These are phyloP conservation scores for Balanococcus diminutus DNA, from an alignment of 2,888 invertebrate genomes.

Conservation along the genomic window DNA sequence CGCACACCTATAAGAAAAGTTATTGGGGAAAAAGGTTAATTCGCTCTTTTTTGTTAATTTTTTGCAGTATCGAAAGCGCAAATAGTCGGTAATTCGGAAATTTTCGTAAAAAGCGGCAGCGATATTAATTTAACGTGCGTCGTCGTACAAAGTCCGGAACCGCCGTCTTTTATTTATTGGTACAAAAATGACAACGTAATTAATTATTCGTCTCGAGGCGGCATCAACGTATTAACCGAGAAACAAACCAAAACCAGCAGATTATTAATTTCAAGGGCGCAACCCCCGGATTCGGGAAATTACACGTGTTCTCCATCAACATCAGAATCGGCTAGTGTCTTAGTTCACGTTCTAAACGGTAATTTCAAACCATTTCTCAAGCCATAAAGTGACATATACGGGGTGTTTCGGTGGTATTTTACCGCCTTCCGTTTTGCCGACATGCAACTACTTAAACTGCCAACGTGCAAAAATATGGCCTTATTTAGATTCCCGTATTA, in stretches of 20 bases:
- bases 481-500: no score
- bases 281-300: slow-evolving; percentile 70
- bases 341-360: slow-evolving; percentile 83
- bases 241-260: slow-evolving; percentile 65
- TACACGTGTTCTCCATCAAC: slow-evolving; percentile 70
- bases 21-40: neutral
- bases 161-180: slow-evolving; percentile 75
- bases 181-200: slow-evolving; percentile 67
- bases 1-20: neutral
- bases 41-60: slow-evolving; percentile 57
- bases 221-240: slow-evolving; percentile 66
- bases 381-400: neutral
- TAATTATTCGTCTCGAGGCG: slow-evolving; percentile 67
- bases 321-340: slow-evolving; percentile 79
- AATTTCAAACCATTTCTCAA: slow-evolving; percentile 57
- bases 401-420: neutral
- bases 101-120: slow-evolving; percentile 86
- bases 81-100: slow-evolving; percentile 82
- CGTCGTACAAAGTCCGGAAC: slow-evolving; percentile 81
- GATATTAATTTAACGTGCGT: slow-evolving; percentile 91
- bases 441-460: slow-evolving; percentile 50
- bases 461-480: neutral
- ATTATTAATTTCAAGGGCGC: slow-evolving; percentile 68
- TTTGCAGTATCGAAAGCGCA: slow-evolving; percentile 85
- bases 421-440: neutral